Evolutionary conservation across 2,888 invertebrate species (phyloP).

Genomic region (Nycteola revayana): DNA sequence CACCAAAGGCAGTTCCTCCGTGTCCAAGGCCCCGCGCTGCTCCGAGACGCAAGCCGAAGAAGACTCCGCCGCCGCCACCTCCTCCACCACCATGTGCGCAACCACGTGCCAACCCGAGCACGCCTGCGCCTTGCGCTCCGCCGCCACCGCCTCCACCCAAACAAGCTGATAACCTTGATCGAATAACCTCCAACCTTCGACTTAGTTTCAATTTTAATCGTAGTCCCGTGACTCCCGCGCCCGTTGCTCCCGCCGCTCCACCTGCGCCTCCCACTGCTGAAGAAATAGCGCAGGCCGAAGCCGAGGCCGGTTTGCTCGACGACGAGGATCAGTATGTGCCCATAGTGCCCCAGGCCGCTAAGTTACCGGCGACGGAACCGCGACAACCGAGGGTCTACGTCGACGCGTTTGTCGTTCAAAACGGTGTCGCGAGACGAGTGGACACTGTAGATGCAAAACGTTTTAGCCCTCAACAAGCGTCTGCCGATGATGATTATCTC

Average conservation of each 20-base stretch:
- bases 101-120: conserved; percentile 63
- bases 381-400: conserved; percentile 67
- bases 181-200: conserved; percentile 64
- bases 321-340: conserved; percentile 39
- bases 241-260: conserved; percentile 16
- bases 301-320: conserved; percentile 7
- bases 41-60: conserved; percentile 44
- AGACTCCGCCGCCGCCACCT: conserved; percentile 44
- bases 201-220: conserved; percentile 69
- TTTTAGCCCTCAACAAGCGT: conserved; percentile 34
- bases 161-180: conserved; percentile 56
- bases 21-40: conserved; percentile 62
- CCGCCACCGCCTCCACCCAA: conserved; percentile 47
- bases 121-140: conserved; percentile 56
- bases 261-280: conserved; percentile 23
- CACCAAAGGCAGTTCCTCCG: conserved; percentile 53
- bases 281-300: neutral
- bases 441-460: conserved; percentile 61
- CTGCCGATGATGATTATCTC: conserved; percentile 52
- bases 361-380: conserved; percentile 52
- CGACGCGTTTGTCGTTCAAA: conserved; percentile 69
- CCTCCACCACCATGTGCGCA: conserved; percentile 58
- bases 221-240: conserved; percentile 44
- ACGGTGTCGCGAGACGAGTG: conserved; percentile 67
- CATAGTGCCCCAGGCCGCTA: conserved; percentile 64